phyloP scores from a whole-genome alignment of 2,797 vertebrate genomes.

The Gymnothorax reevesii region DNA sequence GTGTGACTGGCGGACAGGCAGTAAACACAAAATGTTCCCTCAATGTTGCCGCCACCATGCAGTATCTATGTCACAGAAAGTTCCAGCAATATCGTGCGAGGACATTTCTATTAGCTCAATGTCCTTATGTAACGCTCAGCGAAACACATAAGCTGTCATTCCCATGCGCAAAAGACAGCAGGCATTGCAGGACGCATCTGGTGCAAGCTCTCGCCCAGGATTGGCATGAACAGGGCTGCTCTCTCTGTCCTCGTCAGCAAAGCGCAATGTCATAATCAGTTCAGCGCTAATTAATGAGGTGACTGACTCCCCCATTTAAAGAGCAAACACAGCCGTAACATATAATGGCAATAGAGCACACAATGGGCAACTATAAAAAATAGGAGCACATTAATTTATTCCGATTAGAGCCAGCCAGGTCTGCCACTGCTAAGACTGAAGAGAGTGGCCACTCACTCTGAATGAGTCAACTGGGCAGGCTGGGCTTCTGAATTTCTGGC shows the following conservation, averaged over 20 bases:
- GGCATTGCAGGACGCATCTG: neutral
- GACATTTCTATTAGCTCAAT: too few species aligned
- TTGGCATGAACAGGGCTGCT: neutral
- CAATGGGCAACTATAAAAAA: neutral
- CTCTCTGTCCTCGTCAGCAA: neutral
- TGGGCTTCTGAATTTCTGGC: neutral
- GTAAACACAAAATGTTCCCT: neutral
- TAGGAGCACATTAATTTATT: conserved; percentile 1
- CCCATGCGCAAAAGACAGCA: neutral
- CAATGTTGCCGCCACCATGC: neutral
- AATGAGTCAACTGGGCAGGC: too few species aligned
- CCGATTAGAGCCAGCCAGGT: neutral
- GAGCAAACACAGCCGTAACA: neutral
- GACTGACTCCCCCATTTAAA: neutral
- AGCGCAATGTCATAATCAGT: neutral
- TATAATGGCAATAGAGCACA: neutral
- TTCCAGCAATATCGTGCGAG: too few species aligned
- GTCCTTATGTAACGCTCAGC: neutral
- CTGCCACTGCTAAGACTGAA: neutral
- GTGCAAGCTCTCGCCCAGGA: neutral
- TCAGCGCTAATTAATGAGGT: neutral
- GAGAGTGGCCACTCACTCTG: neutral
- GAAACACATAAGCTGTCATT: neutral
- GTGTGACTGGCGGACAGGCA: neutral
- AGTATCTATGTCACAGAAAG: too few species aligned